Percentiles rank a stretch among this genome's conserved stretches.
These are phyloP conservation scores for Oceanodroma leucorhoa DNA, from an alignment of 2,797 vertebrate species.

Conservation along the genomic window DNA sequence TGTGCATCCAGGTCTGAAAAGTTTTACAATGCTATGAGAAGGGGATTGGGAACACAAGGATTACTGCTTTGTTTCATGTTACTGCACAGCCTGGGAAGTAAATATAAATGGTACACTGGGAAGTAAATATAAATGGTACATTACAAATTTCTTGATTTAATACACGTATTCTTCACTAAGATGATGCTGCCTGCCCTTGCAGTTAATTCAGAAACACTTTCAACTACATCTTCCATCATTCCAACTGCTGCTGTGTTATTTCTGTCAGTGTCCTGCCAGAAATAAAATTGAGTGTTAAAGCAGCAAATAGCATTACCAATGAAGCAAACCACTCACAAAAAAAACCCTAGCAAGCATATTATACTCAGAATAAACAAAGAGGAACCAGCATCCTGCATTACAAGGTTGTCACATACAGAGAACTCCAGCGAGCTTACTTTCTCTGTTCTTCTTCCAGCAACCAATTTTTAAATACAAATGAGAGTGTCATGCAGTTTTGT, in stretches of 20 bases:
- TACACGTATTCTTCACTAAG: neutral
- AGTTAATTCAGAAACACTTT: neutral
- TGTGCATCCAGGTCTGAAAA: neutral
- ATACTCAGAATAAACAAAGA: neutral
- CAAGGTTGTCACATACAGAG: neutral
- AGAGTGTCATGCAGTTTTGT: neutral
- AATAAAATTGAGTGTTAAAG: neutral
- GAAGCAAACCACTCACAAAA: neutral
- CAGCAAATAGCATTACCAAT: neutral
- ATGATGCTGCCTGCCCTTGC: neutral
- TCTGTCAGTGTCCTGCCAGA: neutral
- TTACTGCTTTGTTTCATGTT: neutral
- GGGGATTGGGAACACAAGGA: neutral
- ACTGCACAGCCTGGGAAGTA: neutral
- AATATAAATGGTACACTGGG: neutral
- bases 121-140: neutral
- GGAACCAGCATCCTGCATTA: neutral
- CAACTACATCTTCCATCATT: neutral
- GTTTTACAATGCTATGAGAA: neutral
- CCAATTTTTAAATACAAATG: neutral
- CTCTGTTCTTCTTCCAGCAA: conserved; percentile 6
- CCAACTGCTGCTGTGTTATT: neutral
- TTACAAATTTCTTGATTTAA: neutral
- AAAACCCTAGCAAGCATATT: neutral
- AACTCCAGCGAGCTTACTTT: neutral